phyloP scores from a whole-genome alignment of 2,888 invertebrate species.

The Dexiosoma caninum region DNA sequence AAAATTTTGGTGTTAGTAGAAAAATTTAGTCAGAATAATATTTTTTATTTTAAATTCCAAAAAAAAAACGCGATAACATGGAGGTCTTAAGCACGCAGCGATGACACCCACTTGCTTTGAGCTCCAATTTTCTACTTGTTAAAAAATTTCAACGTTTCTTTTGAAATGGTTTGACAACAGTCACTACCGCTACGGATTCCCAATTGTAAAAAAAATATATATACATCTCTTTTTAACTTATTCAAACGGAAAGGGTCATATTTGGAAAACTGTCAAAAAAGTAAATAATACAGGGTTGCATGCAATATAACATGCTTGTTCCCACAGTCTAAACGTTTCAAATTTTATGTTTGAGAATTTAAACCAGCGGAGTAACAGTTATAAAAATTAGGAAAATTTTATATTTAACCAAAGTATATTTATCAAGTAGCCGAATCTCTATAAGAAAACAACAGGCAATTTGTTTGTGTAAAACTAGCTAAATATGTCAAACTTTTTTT shows the following conservation, averaged over 20 bases:
- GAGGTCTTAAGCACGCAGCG: slow-evolving; percentile 25
- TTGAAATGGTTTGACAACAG: slow-evolving; percentile 58
- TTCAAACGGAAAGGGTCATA: neutral
- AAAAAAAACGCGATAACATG: slow-evolving; percentile 47
- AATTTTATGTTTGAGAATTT: no score
- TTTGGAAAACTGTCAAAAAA: neutral
- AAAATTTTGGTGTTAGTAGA: neutral
- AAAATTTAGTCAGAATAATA: slow-evolving; percentile 26
- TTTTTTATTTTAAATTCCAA: slow-evolving; percentile 16
- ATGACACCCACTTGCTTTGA: slow-evolving; percentile 50
- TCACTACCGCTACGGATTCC: slow-evolving; percentile 46
- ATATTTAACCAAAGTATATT: no score
- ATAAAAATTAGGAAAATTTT: no score
- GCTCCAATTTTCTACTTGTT: slow-evolving; percentile 65
- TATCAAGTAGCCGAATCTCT: no score
- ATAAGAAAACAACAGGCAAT: no score
- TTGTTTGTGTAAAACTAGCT: no score
- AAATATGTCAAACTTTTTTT: no score
- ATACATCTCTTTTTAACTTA: slow-evolving; percentile 4
- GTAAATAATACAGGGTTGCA: neutral
- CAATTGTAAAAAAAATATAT: slow-evolving; percentile 41
- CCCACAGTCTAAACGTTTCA: no score
- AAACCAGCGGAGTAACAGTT: no score
- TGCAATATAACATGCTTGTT: neutral
- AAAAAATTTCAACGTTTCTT: slow-evolving; percentile 57